Conservation (phyloP, 2,113 vertebrate species). For the Pithys albifrons region DNA sequence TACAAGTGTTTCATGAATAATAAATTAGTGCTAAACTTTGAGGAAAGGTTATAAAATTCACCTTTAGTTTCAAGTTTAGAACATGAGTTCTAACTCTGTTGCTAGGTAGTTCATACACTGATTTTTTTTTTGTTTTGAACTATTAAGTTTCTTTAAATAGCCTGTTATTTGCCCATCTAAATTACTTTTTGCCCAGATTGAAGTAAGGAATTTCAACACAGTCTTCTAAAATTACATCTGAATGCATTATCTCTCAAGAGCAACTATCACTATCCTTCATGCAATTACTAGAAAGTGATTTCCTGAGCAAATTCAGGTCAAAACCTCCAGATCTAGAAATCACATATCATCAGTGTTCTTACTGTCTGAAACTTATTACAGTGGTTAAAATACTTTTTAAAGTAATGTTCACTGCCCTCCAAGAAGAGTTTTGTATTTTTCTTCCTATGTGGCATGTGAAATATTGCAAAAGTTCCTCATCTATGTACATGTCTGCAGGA, state of each 20-base stretch:
- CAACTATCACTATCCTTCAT: background rate
- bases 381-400: background rate
- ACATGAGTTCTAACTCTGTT: background rate
- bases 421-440: background rate
- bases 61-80: slow-evolving; percentile 32
- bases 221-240: background rate
- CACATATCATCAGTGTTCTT: background rate
- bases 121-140: background rate
- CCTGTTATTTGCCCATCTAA: background rate
- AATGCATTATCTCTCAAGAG: background rate
- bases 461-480: background rate
- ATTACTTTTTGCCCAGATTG: background rate
- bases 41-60: slow-evolving; percentile 35
- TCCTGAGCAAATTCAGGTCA: background rate
- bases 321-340: background rate
- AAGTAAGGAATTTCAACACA: background rate
- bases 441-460: rapidly evolving
- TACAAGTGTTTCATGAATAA: background rate
- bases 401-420: background rate
- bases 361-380: background rate
- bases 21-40: slow-evolving; percentile 23
- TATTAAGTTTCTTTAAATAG: background rate
- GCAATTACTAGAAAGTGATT: background rate
- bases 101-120: background rate
- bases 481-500: background rate